These are phyloP conservation scores for Eulemur rubriventer DNA, from an alignment of 2,797 vertebrate genomes.

Conservation along the genomic window DNA sequence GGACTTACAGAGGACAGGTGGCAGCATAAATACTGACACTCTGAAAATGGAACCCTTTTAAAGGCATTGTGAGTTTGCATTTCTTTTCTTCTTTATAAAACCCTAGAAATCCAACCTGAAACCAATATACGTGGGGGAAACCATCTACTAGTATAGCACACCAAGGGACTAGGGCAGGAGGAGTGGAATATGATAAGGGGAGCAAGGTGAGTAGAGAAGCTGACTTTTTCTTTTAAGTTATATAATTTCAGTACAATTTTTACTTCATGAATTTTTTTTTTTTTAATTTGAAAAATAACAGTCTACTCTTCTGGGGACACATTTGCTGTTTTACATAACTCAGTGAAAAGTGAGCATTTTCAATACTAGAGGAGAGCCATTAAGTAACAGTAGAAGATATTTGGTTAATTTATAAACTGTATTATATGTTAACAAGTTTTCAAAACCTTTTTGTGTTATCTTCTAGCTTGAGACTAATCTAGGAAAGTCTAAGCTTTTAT, in stretches of 20 bases:
- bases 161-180: background rate
- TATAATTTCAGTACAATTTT: background rate
- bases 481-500: background rate
- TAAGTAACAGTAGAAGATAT: background rate
- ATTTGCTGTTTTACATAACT: background rate
- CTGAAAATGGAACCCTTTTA: background rate
- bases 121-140: background rate
- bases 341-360: background rate
- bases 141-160: background rate
- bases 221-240: background rate
- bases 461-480: background rate
- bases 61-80: background rate
- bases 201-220: background rate
- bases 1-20: background rate
- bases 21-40: background rate
- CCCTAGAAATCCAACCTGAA: background rate
- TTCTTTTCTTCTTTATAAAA: background rate
- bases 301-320: background rate
- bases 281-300: background rate
- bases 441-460: background rate
- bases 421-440: background rate
- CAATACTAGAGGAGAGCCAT: background rate
- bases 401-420: background rate
- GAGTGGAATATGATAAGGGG: accelerated
- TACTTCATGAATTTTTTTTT: background rate